These are phyloP conservation scores for Listronotus oregonensis DNA, from an alignment of 1,140 invertebrate species.

Conservation along the genomic window DNA sequence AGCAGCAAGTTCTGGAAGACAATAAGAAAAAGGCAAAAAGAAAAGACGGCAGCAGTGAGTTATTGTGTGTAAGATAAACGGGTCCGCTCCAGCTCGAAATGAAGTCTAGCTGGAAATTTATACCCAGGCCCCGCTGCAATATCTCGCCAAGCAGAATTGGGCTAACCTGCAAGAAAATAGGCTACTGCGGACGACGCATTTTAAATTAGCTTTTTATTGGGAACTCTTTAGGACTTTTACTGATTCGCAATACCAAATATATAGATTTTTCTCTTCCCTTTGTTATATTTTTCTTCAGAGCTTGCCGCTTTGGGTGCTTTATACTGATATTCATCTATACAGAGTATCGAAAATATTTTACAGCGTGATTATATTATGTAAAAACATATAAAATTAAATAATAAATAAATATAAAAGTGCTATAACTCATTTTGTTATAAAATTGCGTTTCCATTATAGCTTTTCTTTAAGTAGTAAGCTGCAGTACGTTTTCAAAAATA, in stretches of 20 bases:
- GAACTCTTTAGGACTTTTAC: conserved; percentile 40
- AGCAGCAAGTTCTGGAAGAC: conserved; percentile 50
- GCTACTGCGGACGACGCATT: conserved; percentile 52
- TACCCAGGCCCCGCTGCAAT: conserved; percentile 51
- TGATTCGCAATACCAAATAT: conserved; percentile 34
- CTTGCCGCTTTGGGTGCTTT: too few relatives aligned
- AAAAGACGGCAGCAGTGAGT: conserved; percentile 55
- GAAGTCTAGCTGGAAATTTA: conserved; percentile 57
- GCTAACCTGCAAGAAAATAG: conserved; percentile 51
- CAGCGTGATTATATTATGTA: too few relatives aligned
- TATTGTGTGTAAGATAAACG: conserved; percentile 58
- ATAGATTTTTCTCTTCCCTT: conserved; percentile 15
- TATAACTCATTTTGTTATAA: too few relatives aligned
- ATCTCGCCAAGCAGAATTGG: conserved; percentile 56
- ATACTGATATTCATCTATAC: too few relatives aligned
- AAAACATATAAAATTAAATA: too few relatives aligned
- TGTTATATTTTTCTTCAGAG: conserved; percentile 17
- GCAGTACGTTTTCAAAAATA: too few relatives aligned
- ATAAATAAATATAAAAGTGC: too few relatives aligned
- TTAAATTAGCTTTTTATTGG: conserved; percentile 56
- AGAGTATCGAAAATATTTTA: too few relatives aligned
- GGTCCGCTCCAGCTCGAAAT: conserved; percentile 56
- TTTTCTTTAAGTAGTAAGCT: too few relatives aligned
- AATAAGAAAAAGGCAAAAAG: conserved; percentile 54
- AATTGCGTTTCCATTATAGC: too few relatives aligned